Percentiles rank a stretch among this genome's conserved stretches.
Conservation (phyloP, 2,113 vertebrate species). For the Lasiurus cinereus region DNA sequence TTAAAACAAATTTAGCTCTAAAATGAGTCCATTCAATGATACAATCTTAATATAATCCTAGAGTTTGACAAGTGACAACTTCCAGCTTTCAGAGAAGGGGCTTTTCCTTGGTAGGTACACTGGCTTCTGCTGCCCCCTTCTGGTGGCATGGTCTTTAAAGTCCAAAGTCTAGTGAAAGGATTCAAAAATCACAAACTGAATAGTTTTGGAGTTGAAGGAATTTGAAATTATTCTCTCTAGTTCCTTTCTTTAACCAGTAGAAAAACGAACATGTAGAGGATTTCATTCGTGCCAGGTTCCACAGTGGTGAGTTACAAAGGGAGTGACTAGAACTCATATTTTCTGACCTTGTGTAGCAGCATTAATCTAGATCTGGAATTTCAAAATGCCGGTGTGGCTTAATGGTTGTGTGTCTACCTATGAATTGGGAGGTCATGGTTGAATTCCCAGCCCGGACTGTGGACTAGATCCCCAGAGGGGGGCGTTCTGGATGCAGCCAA, state of each 20-base stretch:
- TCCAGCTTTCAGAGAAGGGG: not conserved
- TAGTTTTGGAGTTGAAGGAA: not conserved
- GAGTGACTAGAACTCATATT: not conserved
- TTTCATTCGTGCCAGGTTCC: not conserved
- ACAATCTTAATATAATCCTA: not conserved
- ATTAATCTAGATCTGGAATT: not conserved
- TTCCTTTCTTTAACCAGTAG: not conserved
- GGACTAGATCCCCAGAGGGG: too few species aligned
- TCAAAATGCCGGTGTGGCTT: not conserved
- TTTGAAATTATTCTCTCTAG: not conserved
- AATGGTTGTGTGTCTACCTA: too few species aligned
- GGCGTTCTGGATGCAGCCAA: too few species aligned
- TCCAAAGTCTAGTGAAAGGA: not conserved
- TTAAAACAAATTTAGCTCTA: slow-evolving; percentile 49
- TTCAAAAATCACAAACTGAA: not conserved
- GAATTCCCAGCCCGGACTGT: too few species aligned
- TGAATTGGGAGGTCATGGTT: too few species aligned
- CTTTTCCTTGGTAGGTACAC: not conserved
- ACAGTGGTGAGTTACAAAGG: not conserved
- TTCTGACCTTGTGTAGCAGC: not conserved
- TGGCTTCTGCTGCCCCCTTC: slow-evolving; percentile 58
- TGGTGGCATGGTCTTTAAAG: not conserved
- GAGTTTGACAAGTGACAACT: not conserved
- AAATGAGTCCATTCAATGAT: slow-evolving; percentile 36
- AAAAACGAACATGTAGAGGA: not conserved